Base-by-base conservation (phyloP, 2,113 vertebrate genomes). In the Pelusios castaneus region DNA sequence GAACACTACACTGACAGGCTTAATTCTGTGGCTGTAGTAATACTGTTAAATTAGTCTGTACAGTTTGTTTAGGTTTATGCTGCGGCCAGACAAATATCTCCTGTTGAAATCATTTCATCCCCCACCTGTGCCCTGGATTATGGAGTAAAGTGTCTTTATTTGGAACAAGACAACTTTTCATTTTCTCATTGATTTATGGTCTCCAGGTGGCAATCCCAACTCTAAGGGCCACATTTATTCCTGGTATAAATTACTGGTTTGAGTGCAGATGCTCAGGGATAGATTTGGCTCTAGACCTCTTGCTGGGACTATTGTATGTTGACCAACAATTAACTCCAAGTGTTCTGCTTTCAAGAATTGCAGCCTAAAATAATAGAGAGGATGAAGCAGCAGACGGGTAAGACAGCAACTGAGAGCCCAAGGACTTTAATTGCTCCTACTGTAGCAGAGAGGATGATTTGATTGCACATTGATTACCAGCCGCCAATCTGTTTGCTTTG, bases 21-120 rank as follows among this genome's bases (percentile, higher is more conserved):
- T 95, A 56, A 86, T 91, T 10, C 77, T 84, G 89, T 84, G 91
- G 80, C 92, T 93, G 67, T 87, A 93, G 82, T 85, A 93, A 91
- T 81, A 83, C 80, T 1, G 0, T 88, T 83, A 88, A 94, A 94
- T 79, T 75, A 77, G 58, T 84, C 58, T 29, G 41, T 0, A 9
- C 25, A 78, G 80, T 85, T 95, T 91, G 82, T 94, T 90, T 85
- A 85, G 4, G 55, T 89, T 38, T 24, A 83, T 0, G 45, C 41
- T 88, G 58, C 10, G 80, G 76, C 81, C 63, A 67, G 80, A 89
- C 34, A 95, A 90, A 93, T 92, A 88, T 82, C 55, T 92, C 63
- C 70, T 3, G 14, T 89, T 93, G 34, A 85, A 92, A 85, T 70
- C n/a, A 43, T 87, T 92, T 92, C 60, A 31, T 51, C 63, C 63